phyloP scores from a whole-genome alignment of 2,113 vertebrate genomes.

The Merops nubicus region DNA sequence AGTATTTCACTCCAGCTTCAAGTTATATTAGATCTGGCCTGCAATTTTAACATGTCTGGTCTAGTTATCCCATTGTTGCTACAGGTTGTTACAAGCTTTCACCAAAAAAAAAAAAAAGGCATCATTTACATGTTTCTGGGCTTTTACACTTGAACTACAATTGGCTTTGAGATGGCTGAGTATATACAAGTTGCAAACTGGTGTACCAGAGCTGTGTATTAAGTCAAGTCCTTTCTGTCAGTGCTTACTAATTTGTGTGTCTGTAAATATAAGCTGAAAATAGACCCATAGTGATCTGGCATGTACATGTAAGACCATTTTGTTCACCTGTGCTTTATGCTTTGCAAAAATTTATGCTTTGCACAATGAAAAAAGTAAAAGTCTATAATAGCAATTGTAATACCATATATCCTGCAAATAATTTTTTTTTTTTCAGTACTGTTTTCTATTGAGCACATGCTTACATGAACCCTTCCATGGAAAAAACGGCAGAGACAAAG shows the following conservation, averaged over 20 bases:
- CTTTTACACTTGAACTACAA: not conserved
- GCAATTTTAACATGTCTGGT: not conserved
- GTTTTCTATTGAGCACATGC: not conserved
- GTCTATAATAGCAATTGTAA: not conserved
- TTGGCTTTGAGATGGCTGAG: not conserved
- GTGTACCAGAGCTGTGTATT: not conserved
- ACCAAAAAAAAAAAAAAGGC: too few relatives aligned
- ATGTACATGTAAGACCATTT: not conserved
- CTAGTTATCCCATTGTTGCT: not conserved
- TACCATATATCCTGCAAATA: not conserved
- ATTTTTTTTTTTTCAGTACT: rapidly evolving
- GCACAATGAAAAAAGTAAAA: not conserved
- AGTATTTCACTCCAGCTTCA: not conserved
- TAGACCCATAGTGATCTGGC: not conserved
- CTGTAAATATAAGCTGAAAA: not conserved
- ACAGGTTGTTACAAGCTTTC: not conserved
- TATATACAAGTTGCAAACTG: not conserved
- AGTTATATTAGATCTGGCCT: not conserved
- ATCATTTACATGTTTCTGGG: not conserved
- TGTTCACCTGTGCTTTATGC: not conserved
- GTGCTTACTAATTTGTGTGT: not conserved
- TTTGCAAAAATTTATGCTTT: not conserved
- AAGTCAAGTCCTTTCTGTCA: not conserved
- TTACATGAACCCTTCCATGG: not conserved
- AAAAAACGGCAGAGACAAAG: not conserved